Evolutionary conservation across 1,140 invertebrate species (phyloP).

Genomic region (Drosophila lacertosa): DNA sequence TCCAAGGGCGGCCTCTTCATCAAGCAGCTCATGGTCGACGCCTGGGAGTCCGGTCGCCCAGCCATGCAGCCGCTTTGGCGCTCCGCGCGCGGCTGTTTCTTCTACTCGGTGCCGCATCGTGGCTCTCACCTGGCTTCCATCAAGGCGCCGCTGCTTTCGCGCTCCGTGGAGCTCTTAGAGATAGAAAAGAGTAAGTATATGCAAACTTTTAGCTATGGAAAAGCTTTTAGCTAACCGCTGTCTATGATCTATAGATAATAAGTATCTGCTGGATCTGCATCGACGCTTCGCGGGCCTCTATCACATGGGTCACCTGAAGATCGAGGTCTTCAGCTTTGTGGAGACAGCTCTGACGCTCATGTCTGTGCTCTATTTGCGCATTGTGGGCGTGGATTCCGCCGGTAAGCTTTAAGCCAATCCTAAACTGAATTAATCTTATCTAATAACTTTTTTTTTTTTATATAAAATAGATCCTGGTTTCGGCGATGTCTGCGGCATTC

Average conservation of each 20-base stretch:
- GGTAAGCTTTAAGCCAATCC: slow-evolving; percentile 83
- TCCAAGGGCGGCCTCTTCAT: slow-evolving; percentile 90
- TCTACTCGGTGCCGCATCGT: slow-evolving; percentile 90
- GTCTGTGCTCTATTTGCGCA: slow-evolving; percentile 88
- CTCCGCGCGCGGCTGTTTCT: slow-evolving; percentile 87
- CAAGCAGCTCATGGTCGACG: slow-evolving; percentile 88
- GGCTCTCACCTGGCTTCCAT: slow-evolving; percentile 89
- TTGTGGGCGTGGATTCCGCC: slow-evolving; percentile 88
- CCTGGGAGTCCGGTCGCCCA: slow-evolving; percentile 84
- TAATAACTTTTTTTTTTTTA: not conserved
- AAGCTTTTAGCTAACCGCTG: not conserved
- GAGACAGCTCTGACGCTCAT: slow-evolving; percentile 89
- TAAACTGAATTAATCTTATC: too few relatives aligned
- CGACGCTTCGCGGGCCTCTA: slow-evolving; percentile 85
- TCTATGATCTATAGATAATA: slow-evolving; percentile 86
- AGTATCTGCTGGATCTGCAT: slow-evolving; percentile 87
- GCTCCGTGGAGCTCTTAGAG: slow-evolving; percentile 87
- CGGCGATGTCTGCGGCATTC: slow-evolving; percentile 87
- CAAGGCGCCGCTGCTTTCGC: slow-evolving; percentile 86
- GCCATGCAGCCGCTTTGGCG: slow-evolving; percentile 84
- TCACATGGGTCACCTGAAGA: slow-evolving; percentile 84
- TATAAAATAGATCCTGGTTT: slow-evolving; percentile 87
- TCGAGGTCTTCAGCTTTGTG: slow-evolving; percentile 88
- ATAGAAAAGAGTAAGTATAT: slow-evolving; percentile 86
- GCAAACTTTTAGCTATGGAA: not conserved